A percentile compares a stretch with the other conserved stretches of the same genome.
phyloP scores from a whole-genome alignment of 2,113 vertebrate species.

The Callorhinus ursinus region DNA sequence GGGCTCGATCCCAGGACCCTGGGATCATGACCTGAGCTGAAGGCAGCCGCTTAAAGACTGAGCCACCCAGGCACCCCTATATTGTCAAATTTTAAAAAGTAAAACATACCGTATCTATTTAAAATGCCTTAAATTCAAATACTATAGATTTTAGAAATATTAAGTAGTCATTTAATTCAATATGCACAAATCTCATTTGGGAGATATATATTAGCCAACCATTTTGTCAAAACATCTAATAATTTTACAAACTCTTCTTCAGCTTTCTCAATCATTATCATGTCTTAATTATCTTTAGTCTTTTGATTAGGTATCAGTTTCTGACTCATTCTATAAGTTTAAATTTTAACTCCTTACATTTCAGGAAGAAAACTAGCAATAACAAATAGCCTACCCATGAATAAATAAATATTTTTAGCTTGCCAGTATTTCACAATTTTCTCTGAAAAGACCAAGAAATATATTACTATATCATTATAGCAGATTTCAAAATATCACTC shows the following conservation, averaged over 20 bases:
- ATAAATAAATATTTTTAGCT: neutral
- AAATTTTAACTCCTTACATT: neutral
- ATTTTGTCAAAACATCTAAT: neutral
- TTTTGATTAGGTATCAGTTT: neutral
- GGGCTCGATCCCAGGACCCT: no score
- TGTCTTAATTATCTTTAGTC: neutral
- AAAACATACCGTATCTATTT: neutral
- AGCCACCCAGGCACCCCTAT: neutral
- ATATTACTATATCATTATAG: neutral
- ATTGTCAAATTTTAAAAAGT: neutral
- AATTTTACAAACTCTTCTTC: neutral
- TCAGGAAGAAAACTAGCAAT: neutral
- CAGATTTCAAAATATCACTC: conserved; percentile 28
- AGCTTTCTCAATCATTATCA: neutral
- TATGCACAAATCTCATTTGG: neutral
- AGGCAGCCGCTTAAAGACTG: no score
- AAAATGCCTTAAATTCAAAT: conserved; percentile 29
- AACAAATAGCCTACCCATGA: neutral
- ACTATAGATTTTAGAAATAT: conserved; percentile 12
- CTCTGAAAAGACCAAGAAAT: conserved; percentile 10
- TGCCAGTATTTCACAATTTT: neutral
- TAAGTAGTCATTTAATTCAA: neutral
- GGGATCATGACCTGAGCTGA: no score
- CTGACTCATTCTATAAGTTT: neutral
- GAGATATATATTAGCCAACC: neutral